Evolutionary conservation across 2,797 vertebrate genomes (phyloP).

Genomic region (Cynodonichthys magdalenae): DNA sequence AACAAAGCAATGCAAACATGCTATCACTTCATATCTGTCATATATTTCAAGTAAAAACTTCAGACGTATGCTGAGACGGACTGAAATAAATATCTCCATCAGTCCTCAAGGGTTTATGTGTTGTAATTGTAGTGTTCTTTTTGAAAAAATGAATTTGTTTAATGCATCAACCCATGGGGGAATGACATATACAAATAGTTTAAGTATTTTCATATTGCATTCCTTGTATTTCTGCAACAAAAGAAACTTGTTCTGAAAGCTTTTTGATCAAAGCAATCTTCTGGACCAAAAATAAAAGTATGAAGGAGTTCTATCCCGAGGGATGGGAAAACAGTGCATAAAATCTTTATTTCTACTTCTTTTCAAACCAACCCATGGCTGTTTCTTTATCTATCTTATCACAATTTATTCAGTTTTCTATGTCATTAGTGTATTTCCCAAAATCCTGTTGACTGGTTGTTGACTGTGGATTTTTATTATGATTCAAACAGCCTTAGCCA

Average conservation of each 20-base stretch:
- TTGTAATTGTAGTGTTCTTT: slow-evolving; percentile 1
- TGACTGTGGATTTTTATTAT: no score
- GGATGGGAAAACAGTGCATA: no score
- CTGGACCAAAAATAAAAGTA: no score
- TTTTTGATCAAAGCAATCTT: slow-evolving; percentile 6
- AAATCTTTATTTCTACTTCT: no score
- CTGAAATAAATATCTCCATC: slow-evolving; percentile 44
- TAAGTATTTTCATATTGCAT: neutral
- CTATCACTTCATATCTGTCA: slow-evolving; percentile 43
- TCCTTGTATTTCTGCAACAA: slow-evolving; percentile 4
- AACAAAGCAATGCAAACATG: slow-evolving; percentile 70
- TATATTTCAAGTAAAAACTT: slow-evolving; percentile 5
- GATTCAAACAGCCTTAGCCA: neutral
- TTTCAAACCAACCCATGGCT: no score
- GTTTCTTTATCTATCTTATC: no score
- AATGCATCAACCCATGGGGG: neutral
- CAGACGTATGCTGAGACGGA: slow-evolving; percentile 9
- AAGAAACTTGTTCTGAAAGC: neutral
- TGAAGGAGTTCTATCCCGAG: no score
- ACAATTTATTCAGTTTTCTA: no score
- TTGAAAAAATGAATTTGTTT: slow-evolving; percentile 19
- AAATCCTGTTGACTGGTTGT: no score
- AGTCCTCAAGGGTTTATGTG: slow-evolving; percentile 1
- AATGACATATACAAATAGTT: neutral
- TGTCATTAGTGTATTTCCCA: no score